Base-by-base conservation (phyloP, 2,113 vertebrate species). In the Heptranchias perlo region DNA sequence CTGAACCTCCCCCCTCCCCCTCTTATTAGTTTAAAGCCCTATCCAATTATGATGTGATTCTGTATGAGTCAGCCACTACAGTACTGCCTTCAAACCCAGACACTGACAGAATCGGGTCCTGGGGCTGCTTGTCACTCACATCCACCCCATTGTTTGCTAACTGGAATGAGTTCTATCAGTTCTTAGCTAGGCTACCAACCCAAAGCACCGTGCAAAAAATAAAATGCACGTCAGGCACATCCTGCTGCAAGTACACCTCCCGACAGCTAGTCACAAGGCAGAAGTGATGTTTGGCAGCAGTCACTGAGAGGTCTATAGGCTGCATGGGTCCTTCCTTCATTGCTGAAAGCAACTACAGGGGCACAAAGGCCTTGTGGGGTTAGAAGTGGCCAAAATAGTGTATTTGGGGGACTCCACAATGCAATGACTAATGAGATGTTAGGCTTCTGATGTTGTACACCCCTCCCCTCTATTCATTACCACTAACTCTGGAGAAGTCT, bases 81-180 rank as follows among this genome's bases (percentile, higher is more conserved):
- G 58, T 62, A 62, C n/a, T 64, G 89, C 58, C 58, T 58, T 64
- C 89, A 93, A 93, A 93, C 31, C 16, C 89, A 62, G 58, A 93
- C 58, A 39, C 89, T 93, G 58, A 93, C 89, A 93, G 89, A 93
- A 52, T 8, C 18, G 58, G 58, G 16, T 93, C 58, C 58, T 93
- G 58, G 58, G 89, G 89, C 35, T 93, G 58, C 89, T 93, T 93
- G 89, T 93, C 89, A 93, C 58, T 93, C 89, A 93, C 61, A 61
- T 21, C 58, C 58, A 93, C 89, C 64, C 89, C 58, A 62, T 93
- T 39, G 89, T 39, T 93, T 62, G 58, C 58, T 64, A 91, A 93
- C 58, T 93, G 89, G 58, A 62, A 61, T 31, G 86, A 93, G 3
- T 64, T 93, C 16, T n/a, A 93, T 62, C 31, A 61, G 61, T 39